phyloP scores from a whole-genome alignment of 2,113 vertebrate genomes.

The Dicrurus megarhynchus region DNA sequence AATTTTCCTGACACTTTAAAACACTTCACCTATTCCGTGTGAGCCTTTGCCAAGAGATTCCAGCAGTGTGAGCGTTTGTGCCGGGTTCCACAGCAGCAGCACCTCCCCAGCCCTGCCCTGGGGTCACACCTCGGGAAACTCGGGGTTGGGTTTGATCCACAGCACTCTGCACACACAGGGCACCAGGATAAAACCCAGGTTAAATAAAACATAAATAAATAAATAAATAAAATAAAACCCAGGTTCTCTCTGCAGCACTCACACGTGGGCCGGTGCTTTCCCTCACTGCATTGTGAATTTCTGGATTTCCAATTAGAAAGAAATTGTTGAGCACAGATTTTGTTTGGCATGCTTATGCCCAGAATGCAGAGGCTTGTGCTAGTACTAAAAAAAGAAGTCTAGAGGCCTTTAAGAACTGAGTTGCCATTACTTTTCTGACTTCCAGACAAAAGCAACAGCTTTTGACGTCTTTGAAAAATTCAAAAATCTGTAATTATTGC shows the following conservation, averaged over 20 bases:
- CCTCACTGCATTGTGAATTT: background rate
- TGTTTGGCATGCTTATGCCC: background rate
- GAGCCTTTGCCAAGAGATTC: background rate
- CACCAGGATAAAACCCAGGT: background rate
- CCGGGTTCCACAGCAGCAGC: background rate
- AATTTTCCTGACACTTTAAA: too few relatives aligned
- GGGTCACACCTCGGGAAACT: background rate
- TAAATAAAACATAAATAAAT: too few relatives aligned
- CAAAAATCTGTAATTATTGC: background rate
- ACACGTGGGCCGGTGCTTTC: fast-evolving
- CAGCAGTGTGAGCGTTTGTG: too few relatives aligned
- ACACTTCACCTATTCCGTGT: fast-evolving
- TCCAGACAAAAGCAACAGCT: background rate
- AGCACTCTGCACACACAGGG: fast-evolving
- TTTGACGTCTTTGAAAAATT: background rate
- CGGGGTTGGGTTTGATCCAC: background rate
- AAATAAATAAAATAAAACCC: too few relatives aligned
- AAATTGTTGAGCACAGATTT: background rate
- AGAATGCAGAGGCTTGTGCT: background rate
- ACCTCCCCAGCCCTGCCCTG: background rate
- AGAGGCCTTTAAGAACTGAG: background rate
- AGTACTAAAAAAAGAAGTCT: background rate
- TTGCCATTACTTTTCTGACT: background rate
- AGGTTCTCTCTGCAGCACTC: background rate
- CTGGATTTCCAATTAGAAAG: background rate